phyloP scores from a whole-genome alignment of 2,797 vertebrate genomes.

The Tenualosa ilisha region DNA sequence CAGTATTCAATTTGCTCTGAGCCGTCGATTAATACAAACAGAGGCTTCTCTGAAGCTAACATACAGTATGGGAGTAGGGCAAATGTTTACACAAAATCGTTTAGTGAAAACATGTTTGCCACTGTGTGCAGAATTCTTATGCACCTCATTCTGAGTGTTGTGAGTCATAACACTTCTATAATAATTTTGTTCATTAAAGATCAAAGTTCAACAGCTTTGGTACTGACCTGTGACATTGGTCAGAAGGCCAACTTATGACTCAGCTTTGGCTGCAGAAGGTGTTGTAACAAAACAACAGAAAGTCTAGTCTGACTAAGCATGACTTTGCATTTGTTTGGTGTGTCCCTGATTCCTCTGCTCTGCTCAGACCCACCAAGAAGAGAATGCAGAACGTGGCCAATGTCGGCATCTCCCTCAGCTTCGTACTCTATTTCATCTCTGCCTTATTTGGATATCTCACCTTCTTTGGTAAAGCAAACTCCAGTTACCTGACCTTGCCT shows the following conservation, averaged over 20 bases:
- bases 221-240: not conserved
- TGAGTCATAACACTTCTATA: not conserved
- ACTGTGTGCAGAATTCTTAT: too few relatives aligned
- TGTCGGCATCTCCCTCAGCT: slow-evolving; percentile 84
- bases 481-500: not conserved
- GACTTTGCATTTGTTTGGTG: not conserved
- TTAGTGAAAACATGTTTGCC: too few relatives aligned
- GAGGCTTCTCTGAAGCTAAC: too few relatives aligned
- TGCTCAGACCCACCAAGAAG: slow-evolving; percentile 82
- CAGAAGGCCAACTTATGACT: not conserved
- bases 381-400: slow-evolving; percentile 90
- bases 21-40: too few relatives aligned
- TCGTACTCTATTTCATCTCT: slow-evolving; percentile 86
- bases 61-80: too few relatives aligned
- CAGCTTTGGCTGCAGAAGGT: not conserved
- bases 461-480: slow-evolving; percentile 84
- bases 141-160: not conserved
- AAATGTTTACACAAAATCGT: too few relatives aligned
- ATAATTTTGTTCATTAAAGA: not conserved
- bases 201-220: not conserved
- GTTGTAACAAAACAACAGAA: not conserved
- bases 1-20: too few relatives aligned
- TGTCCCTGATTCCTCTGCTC: slow-evolving; percentile 15
- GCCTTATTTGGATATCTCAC: slow-evolving; percentile 95
- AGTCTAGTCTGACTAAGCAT: not conserved